Percentiles rank a stretch among this genome's conserved stretches.
Conservation (phyloP, 2,888 invertebrate genomes). For the Pollenia angustigena region DNA sequence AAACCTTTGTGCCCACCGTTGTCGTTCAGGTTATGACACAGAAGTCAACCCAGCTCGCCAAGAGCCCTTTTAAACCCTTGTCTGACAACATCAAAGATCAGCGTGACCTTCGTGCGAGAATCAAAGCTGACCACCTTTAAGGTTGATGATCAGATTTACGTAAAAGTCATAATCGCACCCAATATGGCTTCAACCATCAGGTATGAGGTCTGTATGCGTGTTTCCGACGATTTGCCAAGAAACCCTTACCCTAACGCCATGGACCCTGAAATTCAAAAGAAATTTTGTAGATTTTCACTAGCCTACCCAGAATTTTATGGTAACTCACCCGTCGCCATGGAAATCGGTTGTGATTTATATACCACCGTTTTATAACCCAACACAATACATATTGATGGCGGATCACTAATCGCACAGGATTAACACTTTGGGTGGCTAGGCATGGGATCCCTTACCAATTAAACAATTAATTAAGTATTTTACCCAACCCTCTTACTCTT, state of each 20-base stretch:
- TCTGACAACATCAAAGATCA: not conserved
- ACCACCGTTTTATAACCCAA: not conserved
- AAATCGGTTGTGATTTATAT: not conserved
- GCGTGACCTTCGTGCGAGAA: not conserved
- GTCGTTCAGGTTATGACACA: too few relatives aligned
- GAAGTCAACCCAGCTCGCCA: too few relatives aligned
- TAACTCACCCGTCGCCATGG: not conserved
- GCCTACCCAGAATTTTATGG: not conserved
- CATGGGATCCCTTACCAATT: not conserved
- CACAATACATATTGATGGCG: not conserved
- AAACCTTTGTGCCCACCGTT: too few relatives aligned
- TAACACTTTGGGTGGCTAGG: not conserved
- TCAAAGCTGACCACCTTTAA: not conserved
- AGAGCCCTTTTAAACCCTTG: not conserved
- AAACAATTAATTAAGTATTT: not conserved
- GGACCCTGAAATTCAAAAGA: not conserved
- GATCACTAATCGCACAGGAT: not conserved
- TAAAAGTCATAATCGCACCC: not conserved
- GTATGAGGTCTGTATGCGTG: not conserved
- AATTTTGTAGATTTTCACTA: not conserved
- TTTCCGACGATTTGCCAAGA: not conserved
- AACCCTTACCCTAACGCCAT: too few relatives aligned
- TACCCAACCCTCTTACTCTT: too few relatives aligned
- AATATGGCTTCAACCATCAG: not conserved
- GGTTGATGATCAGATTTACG: not conserved